Percentiles rank a stretch among this genome's conserved stretches.
Conservation (phyloP, 2,888 invertebrate species). For the Acronicta aceris region DNA sequence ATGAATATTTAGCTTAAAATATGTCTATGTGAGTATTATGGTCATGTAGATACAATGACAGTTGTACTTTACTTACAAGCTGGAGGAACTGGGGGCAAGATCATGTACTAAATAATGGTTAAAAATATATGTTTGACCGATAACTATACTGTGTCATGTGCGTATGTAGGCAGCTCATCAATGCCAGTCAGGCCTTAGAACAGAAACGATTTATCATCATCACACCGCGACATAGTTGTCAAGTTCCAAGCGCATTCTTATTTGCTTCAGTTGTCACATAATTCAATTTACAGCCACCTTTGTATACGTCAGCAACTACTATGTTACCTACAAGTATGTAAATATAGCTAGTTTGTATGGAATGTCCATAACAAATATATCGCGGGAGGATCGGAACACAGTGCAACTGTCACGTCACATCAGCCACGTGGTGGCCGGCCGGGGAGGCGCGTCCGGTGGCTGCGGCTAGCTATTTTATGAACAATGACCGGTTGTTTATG, state of each 20-base stretch:
- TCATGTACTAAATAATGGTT: conserved; percentile 11
- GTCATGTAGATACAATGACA: neutral
- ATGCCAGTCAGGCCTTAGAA: conserved; percentile 12
- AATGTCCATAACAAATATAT: conserved; percentile 66
- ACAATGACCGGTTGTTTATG: conserved; percentile 68
- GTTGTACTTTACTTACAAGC: conserved; percentile 36
- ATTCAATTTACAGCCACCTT: conserved; percentile 46
- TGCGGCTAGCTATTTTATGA: conserved; percentile 47
- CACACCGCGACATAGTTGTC: conserved; percentile 39
- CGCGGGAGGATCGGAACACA: conserved; percentile 52
- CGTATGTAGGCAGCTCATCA: conserved; percentile 22
- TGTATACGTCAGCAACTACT: conserved; percentile 22
- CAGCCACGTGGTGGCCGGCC: conserved; percentile 62
- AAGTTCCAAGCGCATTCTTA: conserved; percentile 23
- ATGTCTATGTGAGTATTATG: neutral
- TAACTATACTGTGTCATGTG: conserved; percentile 2
- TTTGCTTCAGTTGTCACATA: conserved; percentile 29
- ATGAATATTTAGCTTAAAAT: neutral
- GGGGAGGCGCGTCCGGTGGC: conserved; percentile 44
- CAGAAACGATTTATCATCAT: conserved; percentile 30
- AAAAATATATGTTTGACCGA: conserved; percentile 3
- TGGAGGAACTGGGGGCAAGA: conserved; percentile 15
- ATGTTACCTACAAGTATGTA: conserved; percentile 35
- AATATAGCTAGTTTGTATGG: conserved; percentile 43
- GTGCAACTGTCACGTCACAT: conserved; percentile 59